Conservation (phyloP, 2,888 invertebrate species). For the Trissoscelio sp. region DNA sequence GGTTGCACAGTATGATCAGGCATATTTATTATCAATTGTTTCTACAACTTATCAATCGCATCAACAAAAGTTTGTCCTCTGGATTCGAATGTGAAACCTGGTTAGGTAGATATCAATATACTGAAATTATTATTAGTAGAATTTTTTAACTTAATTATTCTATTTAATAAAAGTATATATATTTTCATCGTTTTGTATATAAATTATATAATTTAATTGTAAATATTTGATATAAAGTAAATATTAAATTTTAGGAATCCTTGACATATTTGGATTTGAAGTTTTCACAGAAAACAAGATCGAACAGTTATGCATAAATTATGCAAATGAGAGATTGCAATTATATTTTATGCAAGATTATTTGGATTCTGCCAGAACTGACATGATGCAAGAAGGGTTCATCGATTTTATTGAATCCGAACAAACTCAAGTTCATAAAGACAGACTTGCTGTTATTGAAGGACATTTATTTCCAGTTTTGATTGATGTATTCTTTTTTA, state of each 20-base stretch:
- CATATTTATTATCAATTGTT: constrained; percentile 82
- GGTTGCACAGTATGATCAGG: constrained; percentile 81
- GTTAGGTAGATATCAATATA: constrained; percentile 75
- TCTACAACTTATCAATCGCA: constrained; percentile 78
- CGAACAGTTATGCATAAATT: constrained; percentile 80
- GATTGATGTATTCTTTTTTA: constrained; percentile 77
- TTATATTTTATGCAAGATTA: constrained; percentile 80
- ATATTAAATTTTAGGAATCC: constrained; percentile 74
- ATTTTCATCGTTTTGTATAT: too few species aligned
- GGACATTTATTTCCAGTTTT: constrained; percentile 78
- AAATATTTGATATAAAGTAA: not conserved
- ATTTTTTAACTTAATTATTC: too few species aligned
- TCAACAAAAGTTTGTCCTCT: constrained; percentile 75
- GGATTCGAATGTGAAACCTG: constrained; percentile 72
- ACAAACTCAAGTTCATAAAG: constrained; percentile 73
- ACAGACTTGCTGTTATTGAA: constrained; percentile 77
- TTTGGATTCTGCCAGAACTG: constrained; percentile 74
- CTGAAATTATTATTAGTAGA: too few species aligned
- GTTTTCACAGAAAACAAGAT: constrained; percentile 78
- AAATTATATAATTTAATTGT: too few species aligned
- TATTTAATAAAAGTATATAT: too few species aligned
- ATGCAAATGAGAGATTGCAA: constrained; percentile 81
- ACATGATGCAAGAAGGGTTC: constrained; percentile 77
- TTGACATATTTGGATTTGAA: constrained; percentile 83
- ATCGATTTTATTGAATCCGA: constrained; percentile 69